Evolutionary conservation across 2,113 vertebrate species (phyloP).

Genomic region (Rhineura floridana): DNA sequence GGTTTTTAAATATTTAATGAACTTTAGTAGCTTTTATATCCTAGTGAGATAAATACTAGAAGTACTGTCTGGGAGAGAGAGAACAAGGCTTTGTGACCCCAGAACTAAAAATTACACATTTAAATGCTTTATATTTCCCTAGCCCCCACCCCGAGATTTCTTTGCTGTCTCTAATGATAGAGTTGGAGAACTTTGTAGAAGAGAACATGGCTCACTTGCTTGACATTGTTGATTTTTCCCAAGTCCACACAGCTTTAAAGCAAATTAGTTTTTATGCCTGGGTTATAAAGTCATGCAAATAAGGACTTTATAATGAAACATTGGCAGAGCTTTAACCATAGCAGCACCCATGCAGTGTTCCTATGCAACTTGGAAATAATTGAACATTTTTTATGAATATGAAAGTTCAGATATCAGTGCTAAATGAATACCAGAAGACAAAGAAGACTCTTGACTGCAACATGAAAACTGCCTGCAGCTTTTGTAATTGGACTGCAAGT

Average conservation of each 20-base stretch:
- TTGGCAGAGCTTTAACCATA: conserved; percentile 25
- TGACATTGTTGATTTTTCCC: conserved; percentile 43
- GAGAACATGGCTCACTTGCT: conserved; percentile 34
- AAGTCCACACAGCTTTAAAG: conserved; percentile 34
- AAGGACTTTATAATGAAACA: conserved; percentile 31
- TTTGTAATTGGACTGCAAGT: not conserved
- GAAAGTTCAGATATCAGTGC: conserved; percentile 31
- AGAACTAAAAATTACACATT: conserved; percentile 68
- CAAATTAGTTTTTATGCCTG: conserved; percentile 31
- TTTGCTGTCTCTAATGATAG: conserved; percentile 69
- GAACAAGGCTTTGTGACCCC: conserved; percentile 69
- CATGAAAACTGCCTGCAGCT: not conserved
- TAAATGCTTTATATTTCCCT: conserved; percentile 66
- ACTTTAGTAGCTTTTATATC: conserved; percentile 42
- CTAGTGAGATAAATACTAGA: conserved; percentile 63
- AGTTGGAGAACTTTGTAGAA: conserved; percentile 66
- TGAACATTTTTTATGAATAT: conserved; percentile 28
- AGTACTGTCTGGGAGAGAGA: conserved; percentile 68
- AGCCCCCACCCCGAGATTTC: conserved; percentile 63
- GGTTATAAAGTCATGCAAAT: conserved; percentile 46
- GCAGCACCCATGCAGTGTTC: conserved; percentile 7
- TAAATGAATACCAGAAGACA: conserved; percentile 9
- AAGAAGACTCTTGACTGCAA: not conserved
- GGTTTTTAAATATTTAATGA: conserved; percentile 64
- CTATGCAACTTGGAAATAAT: not conserved